phyloP scores from a whole-genome alignment of 2,888 invertebrate species.

The Orgyia antiqua region DNA sequence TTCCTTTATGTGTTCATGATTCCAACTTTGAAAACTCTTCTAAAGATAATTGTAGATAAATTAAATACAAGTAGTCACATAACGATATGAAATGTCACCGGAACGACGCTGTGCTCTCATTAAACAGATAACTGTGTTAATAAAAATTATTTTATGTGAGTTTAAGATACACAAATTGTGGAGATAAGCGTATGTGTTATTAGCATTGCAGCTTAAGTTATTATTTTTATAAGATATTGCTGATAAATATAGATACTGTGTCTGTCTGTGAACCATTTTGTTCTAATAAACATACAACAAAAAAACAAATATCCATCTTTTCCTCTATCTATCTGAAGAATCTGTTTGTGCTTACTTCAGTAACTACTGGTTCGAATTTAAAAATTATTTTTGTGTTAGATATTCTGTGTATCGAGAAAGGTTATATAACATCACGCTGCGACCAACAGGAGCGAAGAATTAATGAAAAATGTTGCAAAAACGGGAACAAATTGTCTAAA shows the following conservation, averaged over 20 bases:
- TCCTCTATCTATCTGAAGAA: too few species aligned
- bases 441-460: too few species aligned
- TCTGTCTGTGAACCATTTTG: background rate
- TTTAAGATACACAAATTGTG: slow-evolving; percentile 39
- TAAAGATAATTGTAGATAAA: slow-evolving; percentile 20
- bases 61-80: slow-evolving; percentile 26
- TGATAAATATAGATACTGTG: slow-evolving; percentile 1
- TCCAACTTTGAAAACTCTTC: background rate
- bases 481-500: too few species aligned
- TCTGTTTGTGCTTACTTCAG: too few species aligned
- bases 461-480: too few species aligned
- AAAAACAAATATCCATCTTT: too few species aligned
- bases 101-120: slow-evolving; percentile 23
- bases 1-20: too few species aligned
- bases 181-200: slow-evolving; percentile 40
- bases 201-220: slow-evolving; percentile 31
- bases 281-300: too few species aligned
- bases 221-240: slow-evolving; percentile 17
- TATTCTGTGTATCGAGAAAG: too few species aligned
- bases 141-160: slow-evolving; percentile 42
- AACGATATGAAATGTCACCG: slow-evolving; percentile 26
- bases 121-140: slow-evolving; percentile 30
- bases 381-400: too few species aligned
- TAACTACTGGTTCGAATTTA: too few species aligned
- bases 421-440: too few species aligned